phyloP scores from a whole-genome alignment of 2,113 vertebrate genomes.

The Crotalus helleri region DNA sequence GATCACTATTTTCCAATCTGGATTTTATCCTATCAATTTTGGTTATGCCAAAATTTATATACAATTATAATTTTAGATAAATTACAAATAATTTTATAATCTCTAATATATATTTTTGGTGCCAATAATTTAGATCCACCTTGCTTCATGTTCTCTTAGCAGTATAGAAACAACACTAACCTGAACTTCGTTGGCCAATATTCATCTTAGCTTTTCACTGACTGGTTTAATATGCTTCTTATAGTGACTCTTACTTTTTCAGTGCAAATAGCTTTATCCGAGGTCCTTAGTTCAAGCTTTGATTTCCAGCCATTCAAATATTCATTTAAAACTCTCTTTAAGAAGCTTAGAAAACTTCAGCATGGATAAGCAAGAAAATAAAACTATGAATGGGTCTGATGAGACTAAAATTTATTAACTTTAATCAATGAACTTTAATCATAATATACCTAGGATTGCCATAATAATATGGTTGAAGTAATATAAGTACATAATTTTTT shows the following conservation, averaged over 20 bases:
- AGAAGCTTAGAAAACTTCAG: not conserved
- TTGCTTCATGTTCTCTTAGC: not conserved
- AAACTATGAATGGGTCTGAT: not conserved
- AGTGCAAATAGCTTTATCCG: not conserved
- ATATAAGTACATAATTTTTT: not conserved
- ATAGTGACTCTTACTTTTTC: not conserved
- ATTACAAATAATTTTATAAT: too few relatives aligned
- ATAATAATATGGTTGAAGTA: not conserved
- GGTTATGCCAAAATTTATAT: too few relatives aligned
- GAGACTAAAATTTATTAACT: not conserved
- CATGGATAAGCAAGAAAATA: not conserved
- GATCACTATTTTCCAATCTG: not conserved
- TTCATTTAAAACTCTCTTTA: not conserved
- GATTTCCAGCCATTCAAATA: not conserved
- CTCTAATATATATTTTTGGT: too few relatives aligned
- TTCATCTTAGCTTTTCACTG: not conserved
- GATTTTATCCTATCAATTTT: not conserved
- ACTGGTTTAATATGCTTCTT: not conserved
- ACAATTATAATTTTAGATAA: too few relatives aligned
- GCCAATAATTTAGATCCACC: not conserved
- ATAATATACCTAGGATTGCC: not conserved
- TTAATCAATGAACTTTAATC: not conserved
- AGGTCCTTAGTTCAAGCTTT: not conserved
- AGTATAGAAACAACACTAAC: not conserved
- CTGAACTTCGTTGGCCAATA: not conserved